Evolutionary conservation across 2,113 vertebrate genomes (phyloP).

Genomic region (Phyllostomus hastatus): DNA sequence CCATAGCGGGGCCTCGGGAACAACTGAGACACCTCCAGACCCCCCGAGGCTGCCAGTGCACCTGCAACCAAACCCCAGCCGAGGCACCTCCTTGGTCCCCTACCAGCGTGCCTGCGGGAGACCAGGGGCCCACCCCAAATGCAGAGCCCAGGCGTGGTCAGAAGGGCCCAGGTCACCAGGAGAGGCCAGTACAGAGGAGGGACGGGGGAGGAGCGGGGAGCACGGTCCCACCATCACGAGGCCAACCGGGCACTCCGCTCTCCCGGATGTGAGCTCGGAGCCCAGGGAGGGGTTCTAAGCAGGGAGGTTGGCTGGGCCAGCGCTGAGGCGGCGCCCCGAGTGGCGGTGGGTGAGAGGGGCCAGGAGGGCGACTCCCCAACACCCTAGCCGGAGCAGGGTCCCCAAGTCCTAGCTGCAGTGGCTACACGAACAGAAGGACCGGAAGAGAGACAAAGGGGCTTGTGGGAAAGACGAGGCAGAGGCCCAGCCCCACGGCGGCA

Average conservation of each 20-base stretch:
- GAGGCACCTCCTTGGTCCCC: neutral
- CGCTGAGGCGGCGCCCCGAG: neutral
- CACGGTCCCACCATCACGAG: neutral
- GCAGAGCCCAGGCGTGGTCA: too few species aligned
- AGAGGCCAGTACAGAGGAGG: accelerated
- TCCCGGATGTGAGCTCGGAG: neutral
- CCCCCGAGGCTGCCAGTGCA: accelerated
- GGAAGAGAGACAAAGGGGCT: neutral
- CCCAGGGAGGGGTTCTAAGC: neutral
- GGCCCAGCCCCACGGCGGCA: accelerated
- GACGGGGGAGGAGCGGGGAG: accelerated
- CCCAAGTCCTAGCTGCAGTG: neutral
- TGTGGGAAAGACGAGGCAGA: neutral
- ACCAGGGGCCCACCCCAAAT: neutral
- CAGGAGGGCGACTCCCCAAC: neutral
- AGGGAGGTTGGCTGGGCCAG: neutral
- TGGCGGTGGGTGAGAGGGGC: neutral
- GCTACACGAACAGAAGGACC: accelerated
- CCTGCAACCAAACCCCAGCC: accelerated
- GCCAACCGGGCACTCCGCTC: neutral
- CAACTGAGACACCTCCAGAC: neutral
- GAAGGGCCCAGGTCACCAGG: neutral
- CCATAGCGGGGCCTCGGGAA: accelerated
- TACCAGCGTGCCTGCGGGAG: accelerated
- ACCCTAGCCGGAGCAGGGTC: neutral